These are phyloP conservation scores for Aethes cnicana DNA, from an alignment of 2,888 invertebrate species.

Conservation along the genomic window DNA sequence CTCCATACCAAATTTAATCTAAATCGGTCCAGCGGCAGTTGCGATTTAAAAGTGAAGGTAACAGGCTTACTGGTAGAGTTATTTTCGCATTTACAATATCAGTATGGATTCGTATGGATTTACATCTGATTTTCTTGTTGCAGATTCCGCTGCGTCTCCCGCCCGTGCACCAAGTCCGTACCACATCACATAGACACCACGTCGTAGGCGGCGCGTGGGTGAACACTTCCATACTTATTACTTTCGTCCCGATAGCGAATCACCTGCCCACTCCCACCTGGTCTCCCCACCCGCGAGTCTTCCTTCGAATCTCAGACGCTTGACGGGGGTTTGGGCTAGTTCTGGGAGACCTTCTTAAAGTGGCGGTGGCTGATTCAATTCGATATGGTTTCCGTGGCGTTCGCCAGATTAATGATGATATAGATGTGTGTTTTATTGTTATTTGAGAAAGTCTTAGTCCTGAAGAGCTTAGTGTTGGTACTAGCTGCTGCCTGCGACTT, in stretches of 20 bases:
- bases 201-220: slow-evolving; percentile 74
- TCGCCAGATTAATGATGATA: slow-evolving; percentile 68
- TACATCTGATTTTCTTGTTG: no score
- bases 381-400: slow-evolving; percentile 62
- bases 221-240: slow-evolving; percentile 71
- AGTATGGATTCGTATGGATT: no score
- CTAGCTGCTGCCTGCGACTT: no score
- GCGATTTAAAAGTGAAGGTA: no score
- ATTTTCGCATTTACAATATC: no score
- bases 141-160: slow-evolving; percentile 11
- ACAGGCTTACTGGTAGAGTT: no score
- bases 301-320: slow-evolving; percentile 25
- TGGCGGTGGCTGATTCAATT: slow-evolving; percentile 62
- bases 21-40: no score
- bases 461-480: no score
- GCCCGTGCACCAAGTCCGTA: slow-evolving; percentile 43
- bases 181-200: slow-evolving; percentile 52
- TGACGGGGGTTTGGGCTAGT: slow-evolving; percentile 15
- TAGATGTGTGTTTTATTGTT: slow-evolving; percentile 49
- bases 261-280: slow-evolving; percentile 50
- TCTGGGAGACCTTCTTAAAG: slow-evolving; percentile 39
- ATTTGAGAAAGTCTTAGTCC: slow-evolving; percentile 39
- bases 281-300: slow-evolving; percentile 37
- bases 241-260: slow-evolving; percentile 61
- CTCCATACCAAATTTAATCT: no score